These are phyloP conservation scores for Buathra laborator DNA, from an alignment of 2,888 invertebrate species.

Conservation along the genomic window DNA sequence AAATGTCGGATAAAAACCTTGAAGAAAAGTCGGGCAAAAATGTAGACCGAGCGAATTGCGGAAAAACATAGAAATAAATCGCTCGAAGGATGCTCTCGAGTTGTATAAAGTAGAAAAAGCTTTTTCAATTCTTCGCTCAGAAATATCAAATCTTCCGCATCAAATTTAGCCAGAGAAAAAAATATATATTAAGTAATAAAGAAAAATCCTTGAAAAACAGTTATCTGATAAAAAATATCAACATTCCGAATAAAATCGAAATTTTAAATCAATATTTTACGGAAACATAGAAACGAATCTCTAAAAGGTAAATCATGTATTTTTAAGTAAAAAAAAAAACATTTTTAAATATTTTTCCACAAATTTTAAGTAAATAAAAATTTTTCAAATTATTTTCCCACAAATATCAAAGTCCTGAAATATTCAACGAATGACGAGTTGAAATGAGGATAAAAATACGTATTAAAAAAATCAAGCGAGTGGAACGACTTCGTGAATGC, in stretches of 20 bases:
- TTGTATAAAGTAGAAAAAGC: background rate
- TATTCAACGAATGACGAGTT: background rate
- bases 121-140: background rate
- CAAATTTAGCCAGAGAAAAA: background rate
- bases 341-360: too few relatives aligned
- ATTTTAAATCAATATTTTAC: too few relatives aligned
- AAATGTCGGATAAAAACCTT: conserved; percentile 6
- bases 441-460: background rate
- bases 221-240: background rate
- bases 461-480: conserved; percentile 12
- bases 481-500: conserved; percentile 1
- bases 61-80: conserved; percentile 21
- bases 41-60: too few relatives aligned
- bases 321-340: too few relatives aligned
- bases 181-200: background rate
- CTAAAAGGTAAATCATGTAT: too few relatives aligned
- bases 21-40: conserved; percentile 26
- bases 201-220: background rate
- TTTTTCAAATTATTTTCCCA: too few relatives aligned
- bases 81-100: background rate
- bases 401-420: background rate
- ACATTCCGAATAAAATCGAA: background rate
- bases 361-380: too few relatives aligned
- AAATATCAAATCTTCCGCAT: background rate
- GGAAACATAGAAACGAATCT: too few relatives aligned